Conservation (phyloP, 2,113 vertebrate genomes). For the Cottus gobio region DNA sequence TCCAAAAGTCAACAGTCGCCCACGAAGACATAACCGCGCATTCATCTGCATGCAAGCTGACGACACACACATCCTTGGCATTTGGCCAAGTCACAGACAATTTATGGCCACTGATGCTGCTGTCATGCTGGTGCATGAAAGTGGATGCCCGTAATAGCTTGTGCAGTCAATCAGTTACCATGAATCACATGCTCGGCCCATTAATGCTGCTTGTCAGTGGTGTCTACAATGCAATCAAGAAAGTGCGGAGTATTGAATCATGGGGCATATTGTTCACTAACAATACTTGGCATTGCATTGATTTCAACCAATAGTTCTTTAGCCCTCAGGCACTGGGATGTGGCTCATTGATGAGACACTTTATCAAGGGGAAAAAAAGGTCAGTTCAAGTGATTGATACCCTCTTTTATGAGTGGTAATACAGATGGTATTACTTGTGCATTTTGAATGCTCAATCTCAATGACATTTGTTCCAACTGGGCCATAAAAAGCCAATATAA, state of each 20-base stretch:
- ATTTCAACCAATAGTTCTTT: constrained; percentile 68
- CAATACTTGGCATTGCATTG: constrained; percentile 75
- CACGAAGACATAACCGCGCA: constrained; percentile 17
- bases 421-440: constrained; percentile 71
- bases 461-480: constrained; percentile 71
- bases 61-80: constrained; percentile 39
- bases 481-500: constrained; percentile 67
- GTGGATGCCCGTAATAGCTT: constrained; percentile 38
- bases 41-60: constrained; percentile 34
- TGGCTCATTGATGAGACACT: constrained; percentile 72
- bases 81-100: constrained; percentile 39
- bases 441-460: constrained; percentile 75
- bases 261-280: constrained; percentile 66
- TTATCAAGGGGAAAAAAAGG: constrained; percentile 71
- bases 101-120: constrained; percentile 40
- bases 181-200: constrained; percentile 64
- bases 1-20: constrained; percentile 16
- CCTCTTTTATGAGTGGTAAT: constrained; percentile 75
- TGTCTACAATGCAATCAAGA: constrained; percentile 68
- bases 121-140: constrained; percentile 37
- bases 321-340: constrained; percentile 57
- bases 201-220: constrained; percentile 64
- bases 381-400: constrained; percentile 80
- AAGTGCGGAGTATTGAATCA: constrained; percentile 66
- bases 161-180: constrained; percentile 39